phyloP scores from a whole-genome alignment of 2,888 invertebrate genomes.

The Drosophila nigritarsus region DNA sequence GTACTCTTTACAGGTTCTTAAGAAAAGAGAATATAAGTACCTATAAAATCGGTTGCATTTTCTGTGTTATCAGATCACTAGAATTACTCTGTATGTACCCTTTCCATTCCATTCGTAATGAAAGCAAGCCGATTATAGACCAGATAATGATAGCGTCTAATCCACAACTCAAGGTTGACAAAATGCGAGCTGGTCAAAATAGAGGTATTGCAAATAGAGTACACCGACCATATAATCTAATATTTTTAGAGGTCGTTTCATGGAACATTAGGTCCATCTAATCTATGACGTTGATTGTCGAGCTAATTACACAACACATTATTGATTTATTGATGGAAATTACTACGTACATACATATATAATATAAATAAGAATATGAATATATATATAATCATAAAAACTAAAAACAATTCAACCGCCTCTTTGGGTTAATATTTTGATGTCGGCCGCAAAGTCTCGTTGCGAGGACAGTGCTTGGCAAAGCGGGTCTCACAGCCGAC shows the following conservation, averaged over 20 bases:
- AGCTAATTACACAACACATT: constrained; percentile 36
- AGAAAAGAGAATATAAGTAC: not conserved
- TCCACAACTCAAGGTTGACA: constrained; percentile 21
- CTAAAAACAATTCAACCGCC: constrained; percentile 2
- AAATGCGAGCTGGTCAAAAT: constrained; percentile 14
- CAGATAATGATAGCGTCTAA: constrained; percentile 32
- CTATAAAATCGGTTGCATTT: not conserved
- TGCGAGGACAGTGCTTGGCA: constrained; percentile 84
- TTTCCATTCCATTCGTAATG: not conserved
- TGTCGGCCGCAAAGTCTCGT: constrained; percentile 31
- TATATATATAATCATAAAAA: not conserved
- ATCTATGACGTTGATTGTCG: constrained; percentile 34
- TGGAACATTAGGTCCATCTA: constrained; percentile 64
- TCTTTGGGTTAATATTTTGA: not conserved
- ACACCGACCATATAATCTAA: constrained; percentile 23
- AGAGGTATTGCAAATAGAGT: constrained; percentile 14
- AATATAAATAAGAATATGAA: not conserved
- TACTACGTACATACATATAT: constrained; percentile 4
- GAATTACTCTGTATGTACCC: not conserved
- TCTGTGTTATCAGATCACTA: not conserved
- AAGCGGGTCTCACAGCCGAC: constrained; percentile 88
- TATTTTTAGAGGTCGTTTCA: constrained; percentile 75
- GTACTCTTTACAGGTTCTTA: not conserved
- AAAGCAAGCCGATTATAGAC: constrained; percentile 1
- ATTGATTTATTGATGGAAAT: constrained; percentile 44